These are phyloP conservation scores for Trichechus manatus DNA, from an alignment of 2,113 vertebrate species.

Conservation along the genomic window DNA sequence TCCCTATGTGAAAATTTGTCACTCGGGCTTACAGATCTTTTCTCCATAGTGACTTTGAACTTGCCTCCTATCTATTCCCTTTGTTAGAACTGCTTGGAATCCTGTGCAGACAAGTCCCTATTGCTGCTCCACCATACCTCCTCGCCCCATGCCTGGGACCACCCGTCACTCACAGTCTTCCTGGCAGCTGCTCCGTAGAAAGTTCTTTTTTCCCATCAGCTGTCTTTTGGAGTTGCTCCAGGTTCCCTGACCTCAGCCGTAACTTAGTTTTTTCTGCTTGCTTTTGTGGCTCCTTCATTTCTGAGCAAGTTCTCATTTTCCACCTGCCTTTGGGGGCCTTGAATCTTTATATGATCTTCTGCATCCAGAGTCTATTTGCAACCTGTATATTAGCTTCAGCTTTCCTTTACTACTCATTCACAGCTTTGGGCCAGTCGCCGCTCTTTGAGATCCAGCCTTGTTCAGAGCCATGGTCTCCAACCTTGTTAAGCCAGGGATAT, in stretches of 20 bases:
- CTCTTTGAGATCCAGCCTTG: not conserved
- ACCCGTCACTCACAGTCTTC: not conserved
- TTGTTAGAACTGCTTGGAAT: not conserved
- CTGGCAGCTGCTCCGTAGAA: not conserved
- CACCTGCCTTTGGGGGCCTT: not conserved
- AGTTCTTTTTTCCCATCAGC: not conserved
- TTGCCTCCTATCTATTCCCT: not conserved
- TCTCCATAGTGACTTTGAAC: not conserved
- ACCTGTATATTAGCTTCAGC: not conserved
- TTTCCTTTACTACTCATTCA: not conserved
- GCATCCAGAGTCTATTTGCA: not conserved
- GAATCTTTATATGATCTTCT: not conserved
- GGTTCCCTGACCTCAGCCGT: not conserved
- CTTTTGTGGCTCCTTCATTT: not conserved
- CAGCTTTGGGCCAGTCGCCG: not conserved
- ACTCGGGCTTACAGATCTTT: not conserved
- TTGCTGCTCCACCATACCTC: not conserved
- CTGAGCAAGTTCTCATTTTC: not conserved
- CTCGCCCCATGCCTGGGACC: not conserved
- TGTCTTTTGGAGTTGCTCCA: not conserved
- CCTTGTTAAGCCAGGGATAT: not conserved
- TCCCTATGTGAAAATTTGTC: not conserved
- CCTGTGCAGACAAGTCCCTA: not conserved
- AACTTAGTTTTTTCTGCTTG: not conserved
- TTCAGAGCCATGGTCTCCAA: no score